Percentiles rank a stretch among this genome's conserved stretches.
Evolutionary conservation across 2,113 vertebrate species (phyloP).

Genomic region (Emberiza fucata): DNA sequence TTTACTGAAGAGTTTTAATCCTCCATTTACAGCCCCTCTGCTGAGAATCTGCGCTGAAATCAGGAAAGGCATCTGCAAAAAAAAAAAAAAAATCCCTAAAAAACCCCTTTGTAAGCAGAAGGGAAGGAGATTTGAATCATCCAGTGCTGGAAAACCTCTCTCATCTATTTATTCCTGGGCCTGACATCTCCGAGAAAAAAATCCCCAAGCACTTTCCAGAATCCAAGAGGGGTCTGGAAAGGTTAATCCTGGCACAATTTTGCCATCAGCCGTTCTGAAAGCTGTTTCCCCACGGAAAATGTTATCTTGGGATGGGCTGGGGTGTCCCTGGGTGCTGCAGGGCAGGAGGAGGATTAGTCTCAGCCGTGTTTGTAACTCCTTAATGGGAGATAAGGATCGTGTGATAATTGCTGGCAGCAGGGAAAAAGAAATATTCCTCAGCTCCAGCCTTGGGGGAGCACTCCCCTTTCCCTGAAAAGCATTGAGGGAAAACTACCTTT

Average conservation of each 20-base stretch:
- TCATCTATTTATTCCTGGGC: background rate
- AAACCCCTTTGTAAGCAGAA: background rate
- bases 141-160: background rate
- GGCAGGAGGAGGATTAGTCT: background rate
- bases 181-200: background rate
- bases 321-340: background rate
- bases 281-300: background rate
- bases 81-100: background rate
- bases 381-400: background rate
- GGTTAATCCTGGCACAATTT: background rate
- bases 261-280: background rate
- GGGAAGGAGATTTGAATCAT: conserved; percentile 20
- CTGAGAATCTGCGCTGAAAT: background rate
- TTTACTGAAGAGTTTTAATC: background rate
- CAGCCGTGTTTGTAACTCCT: background rate
- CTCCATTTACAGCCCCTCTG: background rate
- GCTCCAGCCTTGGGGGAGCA: background rate
- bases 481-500: no score
- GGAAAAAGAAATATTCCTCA: background rate
- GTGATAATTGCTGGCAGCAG: background rate
- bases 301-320: background rate
- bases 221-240: background rate
- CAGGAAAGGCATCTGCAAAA: background rate
- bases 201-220: background rate
- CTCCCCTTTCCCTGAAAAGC: background rate